phyloP scores from a whole-genome alignment of 1,140 invertebrate species.

The Pseudomyrmex flavicornis region DNA sequence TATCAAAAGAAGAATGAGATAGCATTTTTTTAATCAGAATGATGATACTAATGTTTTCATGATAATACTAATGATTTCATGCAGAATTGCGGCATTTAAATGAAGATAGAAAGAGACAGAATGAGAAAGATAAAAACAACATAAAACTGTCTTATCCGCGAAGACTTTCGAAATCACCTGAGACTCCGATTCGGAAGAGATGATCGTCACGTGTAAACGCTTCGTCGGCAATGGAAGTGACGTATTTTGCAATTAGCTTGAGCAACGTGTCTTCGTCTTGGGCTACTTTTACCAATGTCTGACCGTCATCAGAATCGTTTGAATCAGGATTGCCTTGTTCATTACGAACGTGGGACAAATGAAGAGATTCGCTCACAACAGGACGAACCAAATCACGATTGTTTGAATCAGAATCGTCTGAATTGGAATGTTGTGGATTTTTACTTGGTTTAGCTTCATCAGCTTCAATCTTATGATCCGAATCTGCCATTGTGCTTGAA shows the following conservation, averaged over 20 bases:
- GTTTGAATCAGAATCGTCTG: too few species aligned
- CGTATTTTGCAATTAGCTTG: conserved; percentile 77
- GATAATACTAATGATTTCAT: background rate
- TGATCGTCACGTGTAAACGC: conserved; percentile 85
- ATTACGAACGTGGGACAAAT: too few species aligned
- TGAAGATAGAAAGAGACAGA: background rate
- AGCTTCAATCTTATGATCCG: too few species aligned
- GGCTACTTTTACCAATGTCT: conserved; percentile 36
- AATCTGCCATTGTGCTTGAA: background rate
- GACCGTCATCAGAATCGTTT: too few species aligned
- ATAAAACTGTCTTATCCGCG: conserved; percentile 12
- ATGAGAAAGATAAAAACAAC: background rate
- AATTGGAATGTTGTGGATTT: too few species aligned
- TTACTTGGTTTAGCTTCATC: too few species aligned
- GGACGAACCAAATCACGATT: too few species aligned
- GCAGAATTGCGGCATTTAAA: background rate
- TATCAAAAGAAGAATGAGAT: background rate
- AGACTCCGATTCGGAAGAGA: conserved; percentile 89
- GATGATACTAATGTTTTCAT: too few species aligned
- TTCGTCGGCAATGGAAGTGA: conserved; percentile 84
- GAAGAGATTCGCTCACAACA: too few species aligned
- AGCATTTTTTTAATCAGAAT: background rate
- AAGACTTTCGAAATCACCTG: conserved; percentile 85
- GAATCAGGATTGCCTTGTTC: background rate
- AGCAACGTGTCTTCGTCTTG: conserved; percentile 60